Evolutionary conservation across 2,888 invertebrate species (phyloP).

Genomic region (Dione juno): DNA sequence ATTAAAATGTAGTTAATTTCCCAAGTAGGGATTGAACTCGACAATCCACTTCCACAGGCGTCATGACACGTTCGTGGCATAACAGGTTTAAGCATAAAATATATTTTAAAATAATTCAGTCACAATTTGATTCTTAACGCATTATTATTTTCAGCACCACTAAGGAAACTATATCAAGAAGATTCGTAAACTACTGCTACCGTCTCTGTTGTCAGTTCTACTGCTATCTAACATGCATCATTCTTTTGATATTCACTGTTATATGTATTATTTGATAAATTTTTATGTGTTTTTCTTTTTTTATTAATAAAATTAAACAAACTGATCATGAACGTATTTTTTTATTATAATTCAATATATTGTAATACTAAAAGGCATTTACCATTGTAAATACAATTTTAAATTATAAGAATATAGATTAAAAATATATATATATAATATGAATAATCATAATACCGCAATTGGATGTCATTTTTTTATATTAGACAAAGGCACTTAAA

Average conservation of each 20-base stretch:
- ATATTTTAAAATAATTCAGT: too few species aligned
- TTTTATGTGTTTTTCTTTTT: not conserved
- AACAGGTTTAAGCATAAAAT: too few species aligned
- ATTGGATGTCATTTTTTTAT: slow-evolving; percentile 14
- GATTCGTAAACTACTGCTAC: slow-evolving; percentile 61
- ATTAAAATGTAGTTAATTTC: too few species aligned
- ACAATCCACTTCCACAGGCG: too few species aligned
- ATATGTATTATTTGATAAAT: slow-evolving; percentile 36
- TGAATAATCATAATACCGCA: slow-evolving; percentile 16
- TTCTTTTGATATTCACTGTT: slow-evolving; percentile 53
- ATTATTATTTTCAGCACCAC: slow-evolving; percentile 47
- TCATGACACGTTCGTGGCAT: too few species aligned
- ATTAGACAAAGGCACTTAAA: slow-evolving; percentile 24
- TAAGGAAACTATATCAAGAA: slow-evolving; percentile 45
- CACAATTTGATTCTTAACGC: not conserved
- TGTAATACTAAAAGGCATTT: slow-evolving; percentile 31
- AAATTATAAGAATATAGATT: slow-evolving; percentile 23
- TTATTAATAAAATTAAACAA: slow-evolving; percentile 30
- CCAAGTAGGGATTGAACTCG: too few species aligned
- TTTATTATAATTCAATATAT: slow-evolving; percentile 30
- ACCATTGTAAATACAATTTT: slow-evolving; percentile 38
- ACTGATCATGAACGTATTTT: slow-evolving; percentile 27
- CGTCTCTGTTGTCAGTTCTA: slow-evolving; percentile 64
- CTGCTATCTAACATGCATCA: slow-evolving; percentile 60
- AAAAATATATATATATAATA: slow-evolving; percentile 26